Evolutionary conservation across 2,113 vertebrate genomes (phyloP).

Genomic region (Cololabis saira): DNA sequence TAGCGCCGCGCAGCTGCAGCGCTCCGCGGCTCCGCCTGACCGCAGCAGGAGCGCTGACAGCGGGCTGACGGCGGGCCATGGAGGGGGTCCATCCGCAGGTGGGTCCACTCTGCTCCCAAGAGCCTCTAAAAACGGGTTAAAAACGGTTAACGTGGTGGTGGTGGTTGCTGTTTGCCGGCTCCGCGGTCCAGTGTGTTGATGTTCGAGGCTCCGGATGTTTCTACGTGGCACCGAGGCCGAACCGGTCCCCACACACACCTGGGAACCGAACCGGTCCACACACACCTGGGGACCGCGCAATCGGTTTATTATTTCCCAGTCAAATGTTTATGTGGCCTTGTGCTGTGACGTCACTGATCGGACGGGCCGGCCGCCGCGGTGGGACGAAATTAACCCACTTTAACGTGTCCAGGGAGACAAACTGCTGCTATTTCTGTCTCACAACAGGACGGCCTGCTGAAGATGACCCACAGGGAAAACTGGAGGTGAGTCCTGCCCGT

Average conservation of each 20-base stretch:
- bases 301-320: too few relatives aligned
- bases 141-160: background rate
- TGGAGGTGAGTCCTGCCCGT: conserved; percentile 62
- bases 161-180: background rate
- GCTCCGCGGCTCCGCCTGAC: conserved; percentile 1
- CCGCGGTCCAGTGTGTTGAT: too few relatives aligned
- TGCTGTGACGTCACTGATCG: too few relatives aligned
- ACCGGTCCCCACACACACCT: too few relatives aligned
- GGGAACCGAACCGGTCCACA: too few relatives aligned
- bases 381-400: conserved; percentile 12
- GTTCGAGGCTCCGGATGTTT: background rate
- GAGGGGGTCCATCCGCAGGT: conserved; percentile 71
- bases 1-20: background rate
- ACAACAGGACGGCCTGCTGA: conserved; percentile 72
- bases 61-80: conserved; percentile 4
- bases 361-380: too few relatives aligned
- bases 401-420: conserved; percentile 15
- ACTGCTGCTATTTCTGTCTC: conserved; percentile 44
- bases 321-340: too few relatives aligned
- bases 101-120: background rate
- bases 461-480: conserved; percentile 75
- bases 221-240: conserved; percentile 17
- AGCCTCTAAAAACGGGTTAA: background rate
- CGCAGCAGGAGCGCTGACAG: background rate
- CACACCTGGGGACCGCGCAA: too few relatives aligned